Percentiles rank a stretch among this genome's conserved stretches.
Evolutionary conservation across 2,797 vertebrate genomes (phyloP).

Genomic region (Brotula barbata): DNA sequence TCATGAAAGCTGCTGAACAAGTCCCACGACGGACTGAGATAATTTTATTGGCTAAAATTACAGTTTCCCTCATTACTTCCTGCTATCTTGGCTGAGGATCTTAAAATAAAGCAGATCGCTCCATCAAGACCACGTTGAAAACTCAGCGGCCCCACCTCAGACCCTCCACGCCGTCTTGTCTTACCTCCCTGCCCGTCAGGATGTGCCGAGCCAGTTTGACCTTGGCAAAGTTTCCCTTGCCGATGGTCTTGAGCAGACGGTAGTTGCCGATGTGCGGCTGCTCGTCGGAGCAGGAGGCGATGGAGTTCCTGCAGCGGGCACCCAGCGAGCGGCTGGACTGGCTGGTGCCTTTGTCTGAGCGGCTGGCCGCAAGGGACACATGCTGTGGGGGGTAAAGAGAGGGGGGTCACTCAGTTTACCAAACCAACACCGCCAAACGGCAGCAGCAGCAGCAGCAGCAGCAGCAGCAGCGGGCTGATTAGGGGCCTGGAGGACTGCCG

Average conservation of each 20-base stretch:
- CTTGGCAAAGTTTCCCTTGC: conserved; percentile 90
- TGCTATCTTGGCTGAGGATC: neutral
- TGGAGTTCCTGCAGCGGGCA: conserved; percentile 89
- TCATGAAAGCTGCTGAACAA: neutral
- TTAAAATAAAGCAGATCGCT: neutral
- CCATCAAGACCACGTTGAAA: neutral
- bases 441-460: conserved; percentile 8
- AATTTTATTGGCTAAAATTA: neutral
- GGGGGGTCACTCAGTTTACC: conserved; percentile 12
- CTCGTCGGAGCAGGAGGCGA: conserved; percentile 88
- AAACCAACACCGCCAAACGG: conserved; percentile 7
- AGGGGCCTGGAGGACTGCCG: conserved; percentile 19
- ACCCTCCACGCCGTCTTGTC: conserved; percentile 20
- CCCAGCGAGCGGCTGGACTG: conserved; percentile 85
- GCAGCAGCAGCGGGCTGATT: conserved; percentile 16
- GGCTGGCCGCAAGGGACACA: conserved; percentile 84
- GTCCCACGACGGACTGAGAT: neutral
- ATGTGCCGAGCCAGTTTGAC: conserved; percentile 87
- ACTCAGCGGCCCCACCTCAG: neutral
- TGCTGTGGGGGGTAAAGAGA: conserved; percentile 65
- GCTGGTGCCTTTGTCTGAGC: conserved; percentile 88
- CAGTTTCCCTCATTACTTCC: neutral
- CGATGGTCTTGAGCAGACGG: conserved; percentile 87
- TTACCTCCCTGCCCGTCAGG: conserved; percentile 87
- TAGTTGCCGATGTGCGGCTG: conserved; percentile 91